phyloP scores from a whole-genome alignment of 2,888 invertebrate genomes.

The Drosophila kambysellisi region DNA sequence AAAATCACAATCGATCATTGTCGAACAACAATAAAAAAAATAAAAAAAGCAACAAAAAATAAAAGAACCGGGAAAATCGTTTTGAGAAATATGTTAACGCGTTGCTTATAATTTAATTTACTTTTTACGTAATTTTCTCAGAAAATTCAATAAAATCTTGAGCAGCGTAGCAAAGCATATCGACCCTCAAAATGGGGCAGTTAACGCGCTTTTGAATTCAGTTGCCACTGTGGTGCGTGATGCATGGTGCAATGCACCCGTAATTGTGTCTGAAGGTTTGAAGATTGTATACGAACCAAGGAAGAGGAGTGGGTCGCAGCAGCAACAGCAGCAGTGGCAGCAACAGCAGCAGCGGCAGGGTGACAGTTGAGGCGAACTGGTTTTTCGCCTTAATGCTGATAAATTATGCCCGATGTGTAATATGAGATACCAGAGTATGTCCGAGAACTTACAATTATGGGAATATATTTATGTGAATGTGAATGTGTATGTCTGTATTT shows the following conservation, averaged over 20 bases:
- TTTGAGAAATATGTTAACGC: constrained; percentile 37
- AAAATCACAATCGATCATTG: constrained; percentile 81
- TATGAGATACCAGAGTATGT: constrained; percentile 40
- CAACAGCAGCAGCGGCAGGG: constrained; percentile 1
- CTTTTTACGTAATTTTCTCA: constrained; percentile 55
- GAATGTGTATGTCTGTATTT: constrained; percentile 3
- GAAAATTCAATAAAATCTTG: constrained; percentile 50
- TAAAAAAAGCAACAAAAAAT: constrained; percentile 15
- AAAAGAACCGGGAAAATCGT: constrained; percentile 31
- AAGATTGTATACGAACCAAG: constrained; percentile 9
- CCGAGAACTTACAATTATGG: constrained; percentile 48
- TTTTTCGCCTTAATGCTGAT: constrained; percentile 65
- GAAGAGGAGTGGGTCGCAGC: background rate
- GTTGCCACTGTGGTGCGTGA: constrained; percentile 62
- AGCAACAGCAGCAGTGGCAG: background rate
- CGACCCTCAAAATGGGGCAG: constrained; percentile 31
- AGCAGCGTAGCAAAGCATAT: constrained; percentile 16
- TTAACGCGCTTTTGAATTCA: constrained; percentile 31
- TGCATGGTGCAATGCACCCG: constrained; percentile 59
- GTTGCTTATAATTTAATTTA: constrained; percentile 64
- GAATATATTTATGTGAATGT: constrained; percentile 23
- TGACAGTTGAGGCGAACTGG: constrained; percentile 53
- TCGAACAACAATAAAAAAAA: constrained; percentile 44
- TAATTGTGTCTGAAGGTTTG: constrained; percentile 51
- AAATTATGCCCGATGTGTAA: constrained; percentile 64